A percentile compares a stretch with the other conserved stretches of the same genome.
These are phyloP conservation scores for Megamerina dolium DNA, from an alignment of 2,888 invertebrate genomes.

Conservation along the genomic window DNA sequence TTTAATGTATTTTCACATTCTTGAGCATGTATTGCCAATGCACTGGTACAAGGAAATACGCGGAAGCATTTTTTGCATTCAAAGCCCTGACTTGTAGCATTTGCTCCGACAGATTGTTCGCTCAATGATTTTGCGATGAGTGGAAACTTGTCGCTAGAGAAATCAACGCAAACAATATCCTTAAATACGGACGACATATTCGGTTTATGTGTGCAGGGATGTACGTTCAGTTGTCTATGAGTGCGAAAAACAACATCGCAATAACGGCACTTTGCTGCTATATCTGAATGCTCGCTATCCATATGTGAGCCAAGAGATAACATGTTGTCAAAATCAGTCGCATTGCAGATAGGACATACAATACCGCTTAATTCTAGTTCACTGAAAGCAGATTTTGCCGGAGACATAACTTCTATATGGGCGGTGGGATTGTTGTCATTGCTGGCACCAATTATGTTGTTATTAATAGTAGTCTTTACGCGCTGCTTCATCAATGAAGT, in stretches of 20 bases:
- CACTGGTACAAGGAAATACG: constrained; percentile 65
- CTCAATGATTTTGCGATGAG: constrained; percentile 69
- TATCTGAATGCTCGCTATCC: constrained; percentile 61
- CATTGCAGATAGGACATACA: constrained; percentile 59
- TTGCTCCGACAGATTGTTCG: constrained; percentile 59
- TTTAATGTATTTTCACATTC: constrained; percentile 44
- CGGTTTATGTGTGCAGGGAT: constrained; percentile 55
- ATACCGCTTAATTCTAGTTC: constrained; percentile 23
- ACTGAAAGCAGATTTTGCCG: no score
- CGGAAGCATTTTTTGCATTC: constrained; percentile 65
- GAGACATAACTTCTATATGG: no score
- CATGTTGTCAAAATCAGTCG: constrained; percentile 57
- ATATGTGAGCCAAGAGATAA: constrained; percentile 60
- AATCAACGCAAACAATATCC: constrained; percentile 66
- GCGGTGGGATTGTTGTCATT: constrained; percentile 11
- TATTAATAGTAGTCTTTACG: constrained; percentile 35
- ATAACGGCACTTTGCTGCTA: constrained; percentile 62
- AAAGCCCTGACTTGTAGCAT: constrained; percentile 56
- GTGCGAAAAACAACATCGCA: constrained; percentile 72
- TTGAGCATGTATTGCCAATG: constrained; percentile 62
- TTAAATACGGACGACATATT: constrained; percentile 51
- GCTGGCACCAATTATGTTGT: constrained; percentile 27
- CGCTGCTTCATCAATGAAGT: constrained; percentile 33
- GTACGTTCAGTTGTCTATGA: constrained; percentile 64
- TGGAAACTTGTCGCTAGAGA: constrained; percentile 72